phyloP scores from a whole-genome alignment of 2,797 vertebrate genomes.

The Sciaenops ocellatus region DNA sequence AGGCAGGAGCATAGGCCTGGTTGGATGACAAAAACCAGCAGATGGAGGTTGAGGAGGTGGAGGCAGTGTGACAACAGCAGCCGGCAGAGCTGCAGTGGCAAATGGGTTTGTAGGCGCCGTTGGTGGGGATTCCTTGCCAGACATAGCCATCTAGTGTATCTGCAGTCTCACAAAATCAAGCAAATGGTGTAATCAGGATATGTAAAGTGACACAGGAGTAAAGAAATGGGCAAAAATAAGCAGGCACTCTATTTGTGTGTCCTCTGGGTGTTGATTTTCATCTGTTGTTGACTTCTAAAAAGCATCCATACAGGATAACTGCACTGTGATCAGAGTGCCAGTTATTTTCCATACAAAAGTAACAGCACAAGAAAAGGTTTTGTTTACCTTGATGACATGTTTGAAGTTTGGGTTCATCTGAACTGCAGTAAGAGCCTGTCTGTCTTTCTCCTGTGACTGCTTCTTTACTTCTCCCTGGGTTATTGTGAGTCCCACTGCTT shows the following conservation, averaged over 20 bases:
- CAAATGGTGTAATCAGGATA: background rate
- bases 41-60: conserved; percentile 1
- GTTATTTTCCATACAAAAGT: background rate
- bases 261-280: background rate
- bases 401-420: background rate
- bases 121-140: background rate
- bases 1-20: background rate
- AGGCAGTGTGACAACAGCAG: background rate
- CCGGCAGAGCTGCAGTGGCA: background rate
- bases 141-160: background rate
- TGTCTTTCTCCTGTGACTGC: background rate
- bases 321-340: background rate
- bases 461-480: background rate
- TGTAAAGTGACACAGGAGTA: background rate
- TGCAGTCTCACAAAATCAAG: background rate
- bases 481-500: no score
- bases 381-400: background rate
- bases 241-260: background rate
- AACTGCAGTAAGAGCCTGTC: background rate
- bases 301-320: background rate
- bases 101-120: background rate
- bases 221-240: background rate
- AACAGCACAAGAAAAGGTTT: background rate
- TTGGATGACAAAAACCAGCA: background rate
- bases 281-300: background rate